Percentiles rank a stretch among this genome's conserved stretches.
Conservation (phyloP, 1,140 invertebrate species). For the Drosophila varians region DNA sequence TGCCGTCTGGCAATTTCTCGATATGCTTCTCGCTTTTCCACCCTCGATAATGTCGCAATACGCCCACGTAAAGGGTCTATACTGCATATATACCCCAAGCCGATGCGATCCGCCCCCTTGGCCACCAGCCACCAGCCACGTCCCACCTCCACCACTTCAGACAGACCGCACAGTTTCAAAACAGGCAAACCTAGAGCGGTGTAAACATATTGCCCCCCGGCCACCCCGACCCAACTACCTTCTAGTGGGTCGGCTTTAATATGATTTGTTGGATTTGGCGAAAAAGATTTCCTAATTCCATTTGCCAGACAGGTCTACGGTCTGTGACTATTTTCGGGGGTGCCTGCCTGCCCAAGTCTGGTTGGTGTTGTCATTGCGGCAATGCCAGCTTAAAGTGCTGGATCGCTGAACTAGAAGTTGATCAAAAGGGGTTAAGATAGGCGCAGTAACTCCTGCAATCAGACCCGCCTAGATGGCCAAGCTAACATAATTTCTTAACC, state of each 20-base stretch:
- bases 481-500: too few relatives aligned
- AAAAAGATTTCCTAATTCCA: constrained; percentile 80
- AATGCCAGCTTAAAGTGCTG: constrained; percentile 20
- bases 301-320: constrained; percentile 50
- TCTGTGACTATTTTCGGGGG: constrained; percentile 33
- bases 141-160: constrained; percentile 3
- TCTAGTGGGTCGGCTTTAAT: constrained; percentile 68
- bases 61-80: constrained; percentile 32
- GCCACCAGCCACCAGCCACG: too few relatives aligned
- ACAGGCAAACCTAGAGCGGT: constrained; percentile 71
- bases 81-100: background rate
- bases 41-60: constrained; percentile 68
- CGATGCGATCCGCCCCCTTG: background rate
- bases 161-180: constrained; percentile 71
- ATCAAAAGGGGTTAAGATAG: constrained; percentile 1
- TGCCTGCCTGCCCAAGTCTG: constrained; percentile 17
- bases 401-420: constrained; percentile 7
- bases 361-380: background rate
- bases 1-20: constrained; percentile 68
- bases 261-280: constrained; percentile 81
- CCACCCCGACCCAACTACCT: constrained; percentile 24
- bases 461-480: too few relatives aligned
- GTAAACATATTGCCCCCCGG: constrained; percentile 63
- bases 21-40: constrained; percentile 58
- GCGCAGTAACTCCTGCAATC: too few relatives aligned